Evolutionary conservation across 2,797 vertebrate genomes (phyloP).

Genomic region (Natrix natrix): DNA sequence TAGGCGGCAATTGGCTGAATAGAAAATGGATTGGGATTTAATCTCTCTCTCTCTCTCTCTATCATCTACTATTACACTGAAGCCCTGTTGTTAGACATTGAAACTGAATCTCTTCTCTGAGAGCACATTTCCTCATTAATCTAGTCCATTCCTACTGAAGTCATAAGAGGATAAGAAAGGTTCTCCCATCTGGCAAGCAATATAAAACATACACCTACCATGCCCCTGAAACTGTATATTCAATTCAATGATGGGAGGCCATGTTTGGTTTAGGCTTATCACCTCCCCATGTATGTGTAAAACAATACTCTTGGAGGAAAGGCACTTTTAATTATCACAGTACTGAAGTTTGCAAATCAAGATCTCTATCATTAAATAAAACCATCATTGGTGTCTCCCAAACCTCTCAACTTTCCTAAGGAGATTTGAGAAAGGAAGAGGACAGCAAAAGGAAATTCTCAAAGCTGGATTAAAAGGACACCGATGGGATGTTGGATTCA

Average conservation of each 20-base stretch:
- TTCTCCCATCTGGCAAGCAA: not conserved
- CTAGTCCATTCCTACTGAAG: not conserved
- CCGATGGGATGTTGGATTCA: not conserved
- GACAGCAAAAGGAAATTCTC: not conserved
- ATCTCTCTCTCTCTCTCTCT: too few species aligned
- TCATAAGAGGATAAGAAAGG: not conserved
- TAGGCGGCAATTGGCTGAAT: not conserved
- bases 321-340: not conserved
- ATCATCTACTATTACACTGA: not conserved
- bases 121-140: not conserved
- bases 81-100: not conserved
- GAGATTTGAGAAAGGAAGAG: not conserved
- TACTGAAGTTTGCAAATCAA: not conserved
- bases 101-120: not conserved
- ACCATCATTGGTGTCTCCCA: not conserved
- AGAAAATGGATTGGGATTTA: not conserved
- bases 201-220: not conserved
- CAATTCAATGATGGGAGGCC: not conserved
- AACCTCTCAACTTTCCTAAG: not conserved
- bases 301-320: not conserved
- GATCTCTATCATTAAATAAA: not conserved
- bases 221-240: not conserved
- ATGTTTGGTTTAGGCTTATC: not conserved
- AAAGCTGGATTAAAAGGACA: not conserved
- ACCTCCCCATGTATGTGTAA: not conserved